Evolutionary conservation across 1,140 invertebrate species (phyloP), one percentile per base, ranked within the genome.

Genomic region (Caenorhabditis tropicalis): DNA sequence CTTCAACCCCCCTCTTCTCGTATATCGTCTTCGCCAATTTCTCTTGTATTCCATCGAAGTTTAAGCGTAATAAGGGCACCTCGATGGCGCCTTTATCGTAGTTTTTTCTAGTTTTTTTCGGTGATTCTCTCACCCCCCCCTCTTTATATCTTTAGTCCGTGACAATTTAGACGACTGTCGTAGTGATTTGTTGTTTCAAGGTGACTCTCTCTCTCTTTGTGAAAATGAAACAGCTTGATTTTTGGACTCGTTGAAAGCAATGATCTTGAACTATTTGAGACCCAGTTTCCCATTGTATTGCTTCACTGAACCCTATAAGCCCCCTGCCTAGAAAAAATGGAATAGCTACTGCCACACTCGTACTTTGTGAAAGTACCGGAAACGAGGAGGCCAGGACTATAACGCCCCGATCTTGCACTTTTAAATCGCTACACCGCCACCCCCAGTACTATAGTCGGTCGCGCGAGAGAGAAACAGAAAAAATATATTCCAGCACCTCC

Each of bases 311-410:
- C 12, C 12, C 39, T 43, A 43, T 43, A 43, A n/a, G n/a, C n/a
- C n/a, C n/a, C n/a, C n/a, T n/a, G n/a, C n/a, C n/a, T n/a, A n/a
- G n/a, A n/a, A n/a, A n/a, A n/a, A n/a, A n/a, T n/a, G n/a, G n/a
- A n/a, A n/a, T n/a, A n/a, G n/a, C n/a, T n/a, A n/a, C n/a, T n/a
- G 9, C n/a, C 10, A 56, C 53, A 27, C 53, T 33, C 58, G 58
- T 65, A 65, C 58, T 65, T 65, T 65, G 15, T 65, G 58, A 65
- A 65, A 65, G 58, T 65, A 36, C 58, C 58, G 58, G 58, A 65
- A 65, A 65, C 29, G 4, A 65, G 21, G 31, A 65, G 58, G 3
- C 16, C 15, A 65, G 24, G 24, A 65, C 1, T 36, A 65, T 33
- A 65, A 65, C 29, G 65, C 33, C 29, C 29, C 7, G 58, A 65